Base-by-base conservation (phyloP, 2,888 invertebrate genomes). In the Cerastis rubricosa region DNA sequence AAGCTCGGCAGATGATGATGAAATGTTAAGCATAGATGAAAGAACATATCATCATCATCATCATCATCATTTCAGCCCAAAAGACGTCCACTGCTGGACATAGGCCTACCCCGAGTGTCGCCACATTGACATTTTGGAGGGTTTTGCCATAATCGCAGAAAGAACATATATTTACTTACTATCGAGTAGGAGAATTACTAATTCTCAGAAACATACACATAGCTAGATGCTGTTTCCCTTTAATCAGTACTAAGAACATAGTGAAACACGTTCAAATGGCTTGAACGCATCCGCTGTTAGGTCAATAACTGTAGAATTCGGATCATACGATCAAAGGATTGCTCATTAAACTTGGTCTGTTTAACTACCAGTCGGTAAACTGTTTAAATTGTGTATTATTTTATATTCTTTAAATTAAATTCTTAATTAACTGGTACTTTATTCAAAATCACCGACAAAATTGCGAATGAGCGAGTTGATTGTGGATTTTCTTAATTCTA, bases 201-300 rank as follows among this genome's bases (percentile, higher is more conserved):
- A 59, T 61, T 80, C 29, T 51, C 22, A 59, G 25, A 49, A 79
- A 54, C 25, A 71, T 51, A n/a, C n/a, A n/a, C n/a, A n/a, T 45
- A 69, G 49, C 64, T 68, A 69, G 49, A 29, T 63, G 45, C 45
- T 69, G 40, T 74, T 74, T 65, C 54, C 54, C 25, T 61, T 43
- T 35, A 22, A 68, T 57, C 49, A 69, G 29, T 12, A 64, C 40
- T 61, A 80, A 75, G 61, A 45, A 69, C 51, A 22, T 51, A 83
- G 70, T 71, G 43, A 51, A 74, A 76, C 54, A 61, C 61, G 57
- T 51, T n/a, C 35, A 49, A 65, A 25, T 65, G 51, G 19, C 40
- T 75, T 65, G 72, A 87, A 86, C 85, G 83, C 64, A 74, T 85
- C 75, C 73, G 75, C 29, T 76, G 29, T 22, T 35, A 49, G 43